Evolutionary conservation across 2,797 vertebrate genomes (phyloP).

Genomic region (Danio albolineatus): DNA sequence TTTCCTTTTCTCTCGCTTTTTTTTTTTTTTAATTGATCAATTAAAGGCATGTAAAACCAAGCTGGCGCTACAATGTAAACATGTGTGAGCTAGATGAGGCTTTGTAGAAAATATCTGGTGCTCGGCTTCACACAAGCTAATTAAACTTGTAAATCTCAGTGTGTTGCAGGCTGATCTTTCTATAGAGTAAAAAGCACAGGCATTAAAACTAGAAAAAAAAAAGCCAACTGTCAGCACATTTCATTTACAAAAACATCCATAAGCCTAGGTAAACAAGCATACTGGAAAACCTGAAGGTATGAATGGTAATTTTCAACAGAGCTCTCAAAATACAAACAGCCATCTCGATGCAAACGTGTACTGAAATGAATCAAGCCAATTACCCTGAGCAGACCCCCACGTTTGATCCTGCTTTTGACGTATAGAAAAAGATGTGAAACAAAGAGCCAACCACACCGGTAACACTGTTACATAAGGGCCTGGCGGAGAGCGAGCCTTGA

Average conservation of each 20-base stretch:
- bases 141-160: slow-evolving; percentile 44
- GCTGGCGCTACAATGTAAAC: slow-evolving; percentile 44
- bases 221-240: slow-evolving; percentile 40
- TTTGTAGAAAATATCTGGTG: slow-evolving; percentile 25
- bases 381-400: slow-evolving; percentile 54
- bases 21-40: slow-evolving; percentile 52
- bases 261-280: slow-evolving; percentile 17
- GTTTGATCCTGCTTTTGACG: slow-evolving; percentile 59
- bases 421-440: slow-evolving; percentile 42
- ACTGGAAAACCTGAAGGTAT: slow-evolving; percentile 19
- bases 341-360: slow-evolving; percentile 41
- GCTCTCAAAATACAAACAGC: slow-evolving; percentile 22
- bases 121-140: slow-evolving; percentile 31
- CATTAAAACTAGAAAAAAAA: slow-evolving; percentile 13
- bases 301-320: slow-evolving; percentile 11
- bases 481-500: not conserved
- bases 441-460: slow-evolving; percentile 42
- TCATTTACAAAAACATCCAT: slow-evolving; percentile 17
- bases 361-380: slow-evolving; percentile 45
- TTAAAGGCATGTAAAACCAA: slow-evolving; percentile 45
- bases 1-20: slow-evolving; percentile 40
- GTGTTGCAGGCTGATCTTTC: slow-evolving; percentile 36
- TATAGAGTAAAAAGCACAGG: slow-evolving; percentile 6
- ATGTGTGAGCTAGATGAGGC: slow-evolving; percentile 25
- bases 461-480: slow-evolving; percentile 35